Conservation (phyloP, 2,797 vertebrate species). For the Phyllotis vaccarum region DNA sequence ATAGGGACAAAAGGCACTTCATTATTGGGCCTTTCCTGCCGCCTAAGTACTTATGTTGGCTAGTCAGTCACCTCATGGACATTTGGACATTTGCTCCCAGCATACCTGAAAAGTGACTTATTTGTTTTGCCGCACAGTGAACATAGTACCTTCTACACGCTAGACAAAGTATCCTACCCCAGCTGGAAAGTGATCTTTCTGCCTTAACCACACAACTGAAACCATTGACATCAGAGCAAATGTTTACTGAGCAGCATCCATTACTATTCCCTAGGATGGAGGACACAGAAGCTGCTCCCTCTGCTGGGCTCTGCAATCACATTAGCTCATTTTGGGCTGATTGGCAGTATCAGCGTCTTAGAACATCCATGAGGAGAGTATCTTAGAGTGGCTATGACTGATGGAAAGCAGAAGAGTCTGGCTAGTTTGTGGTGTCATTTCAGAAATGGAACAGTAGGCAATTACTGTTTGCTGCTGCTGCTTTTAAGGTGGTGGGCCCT, state of each 20-base stretch:
- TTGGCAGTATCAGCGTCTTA: background rate
- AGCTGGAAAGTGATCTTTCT: background rate
- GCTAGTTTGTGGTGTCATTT: background rate
- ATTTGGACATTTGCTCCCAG: background rate
- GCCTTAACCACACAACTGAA: background rate
- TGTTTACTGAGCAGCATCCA: background rate
- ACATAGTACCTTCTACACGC: background rate
- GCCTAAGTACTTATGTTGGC: background rate
- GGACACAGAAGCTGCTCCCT: background rate
- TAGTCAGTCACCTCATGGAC: background rate
- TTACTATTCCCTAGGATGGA: background rate
- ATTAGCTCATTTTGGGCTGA: background rate
- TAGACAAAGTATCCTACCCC: background rate
- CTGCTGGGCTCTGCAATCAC: background rate
- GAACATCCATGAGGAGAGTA: background rate
- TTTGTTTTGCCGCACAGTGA: background rate
- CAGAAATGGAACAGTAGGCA: background rate
- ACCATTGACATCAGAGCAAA: background rate
- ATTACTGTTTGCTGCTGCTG: background rate
- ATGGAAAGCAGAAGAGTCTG: background rate
- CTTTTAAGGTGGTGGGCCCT: background rate
- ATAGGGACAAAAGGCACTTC: background rate
- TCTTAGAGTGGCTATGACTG: background rate
- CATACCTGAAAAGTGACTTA: background rate
- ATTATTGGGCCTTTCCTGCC: background rate